Percentiles rank a stretch among this genome's conserved stretches.
These are phyloP conservation scores for Takifugu flavidus DNA, from an alignment of 2,113 vertebrate species.

Conservation along the genomic window DNA sequence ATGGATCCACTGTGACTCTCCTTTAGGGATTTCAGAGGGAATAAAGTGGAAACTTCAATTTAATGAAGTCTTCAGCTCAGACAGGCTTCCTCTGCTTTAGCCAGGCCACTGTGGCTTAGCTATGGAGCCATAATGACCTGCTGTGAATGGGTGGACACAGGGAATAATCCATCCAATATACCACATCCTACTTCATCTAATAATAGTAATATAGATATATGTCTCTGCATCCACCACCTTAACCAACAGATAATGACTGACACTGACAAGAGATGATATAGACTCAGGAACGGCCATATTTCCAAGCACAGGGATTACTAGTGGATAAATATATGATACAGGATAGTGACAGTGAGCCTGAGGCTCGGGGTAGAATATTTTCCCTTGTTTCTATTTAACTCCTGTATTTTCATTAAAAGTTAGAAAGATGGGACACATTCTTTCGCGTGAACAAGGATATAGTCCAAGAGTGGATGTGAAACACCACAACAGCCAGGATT, in stretches of 20 bases:
- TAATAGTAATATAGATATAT: slow-evolving; percentile 25
- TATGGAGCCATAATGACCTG: slow-evolving; percentile 27
- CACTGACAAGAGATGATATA: too few species aligned
- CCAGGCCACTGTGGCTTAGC: slow-evolving; percentile 17
- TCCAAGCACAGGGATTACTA: too few species aligned
- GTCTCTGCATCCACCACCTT: slow-evolving; percentile 19
- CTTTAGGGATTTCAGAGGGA: slow-evolving; percentile 45
- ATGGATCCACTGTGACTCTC: slow-evolving; percentile 44
- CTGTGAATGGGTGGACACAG: slow-evolving; percentile 6
- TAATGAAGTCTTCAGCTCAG: slow-evolving; percentile 48
- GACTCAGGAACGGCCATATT: too few species aligned
- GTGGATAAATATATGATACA: too few species aligned
- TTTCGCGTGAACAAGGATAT: too few species aligned
- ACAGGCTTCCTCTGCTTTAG: slow-evolving; percentile 22
- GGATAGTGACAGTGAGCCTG: too few species aligned
- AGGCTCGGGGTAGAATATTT: too few species aligned
- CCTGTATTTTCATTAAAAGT: too few species aligned
- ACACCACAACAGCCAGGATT: too few species aligned
- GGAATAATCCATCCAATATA: slow-evolving; percentile 23
- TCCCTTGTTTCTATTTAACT: too few species aligned
- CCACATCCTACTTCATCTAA: slow-evolving; percentile 33
- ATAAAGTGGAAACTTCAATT: slow-evolving; percentile 50
- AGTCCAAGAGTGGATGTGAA: too few species aligned
- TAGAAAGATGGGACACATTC: too few species aligned
- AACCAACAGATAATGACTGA: background rate